Evolutionary conservation across 1,140 invertebrate genomes (phyloP), one percentile per base, ranked within the genome.

Genomic region (Argopecten irradians): DNA sequence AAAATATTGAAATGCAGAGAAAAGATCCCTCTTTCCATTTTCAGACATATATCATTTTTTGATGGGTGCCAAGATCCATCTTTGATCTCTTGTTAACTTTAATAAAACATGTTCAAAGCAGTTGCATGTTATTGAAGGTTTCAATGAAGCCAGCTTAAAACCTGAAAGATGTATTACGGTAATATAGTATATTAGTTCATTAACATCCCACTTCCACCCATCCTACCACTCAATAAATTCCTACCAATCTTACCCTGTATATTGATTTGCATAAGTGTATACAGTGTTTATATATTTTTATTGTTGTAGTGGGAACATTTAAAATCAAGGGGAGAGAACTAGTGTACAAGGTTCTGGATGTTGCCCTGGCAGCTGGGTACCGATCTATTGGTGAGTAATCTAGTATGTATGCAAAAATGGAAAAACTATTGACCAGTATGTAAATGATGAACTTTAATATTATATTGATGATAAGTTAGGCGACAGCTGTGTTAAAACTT

Each of bases 241-340:
- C 19, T 83, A n/a, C 9, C n/a, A n/a, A n/a, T n/a, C n/a, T n/a
- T n/a, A n/a, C n/a, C n/a, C n/a, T n/a, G n/a, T n/a, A n/a, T n/a
- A n/a, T n/a, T n/a, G n/a, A n/a, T n/a, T n/a, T n/a, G n/a, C n/a
- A n/a, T n/a, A n/a, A n/a, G n/a, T n/a, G n/a, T n/a, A n/a, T n/a
- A n/a, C n/a, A n/a, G n/a, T n/a, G n/a, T n/a, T n/a, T n/a, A n/a
- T n/a, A n/a, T n/a, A n/a, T 86, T 89, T 71, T 86, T 89, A 86
- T 86, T 88, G 71, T 91, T 92, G 87, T 86, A 95, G 94, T 95
- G 34, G 94, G 95, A n/a, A 95, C 94, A 22, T 94, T 92, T 86
- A 94, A 93, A 90, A 93, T 94, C 34, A 89, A 89, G 89, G 93
- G 93, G 19, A 91, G 88, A 87, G 93, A 95, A 28, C 43, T 92